Evolutionary conservation across 2,797 vertebrate genomes (phyloP).

Genomic region (Pangasius mekongensis): DNA sequence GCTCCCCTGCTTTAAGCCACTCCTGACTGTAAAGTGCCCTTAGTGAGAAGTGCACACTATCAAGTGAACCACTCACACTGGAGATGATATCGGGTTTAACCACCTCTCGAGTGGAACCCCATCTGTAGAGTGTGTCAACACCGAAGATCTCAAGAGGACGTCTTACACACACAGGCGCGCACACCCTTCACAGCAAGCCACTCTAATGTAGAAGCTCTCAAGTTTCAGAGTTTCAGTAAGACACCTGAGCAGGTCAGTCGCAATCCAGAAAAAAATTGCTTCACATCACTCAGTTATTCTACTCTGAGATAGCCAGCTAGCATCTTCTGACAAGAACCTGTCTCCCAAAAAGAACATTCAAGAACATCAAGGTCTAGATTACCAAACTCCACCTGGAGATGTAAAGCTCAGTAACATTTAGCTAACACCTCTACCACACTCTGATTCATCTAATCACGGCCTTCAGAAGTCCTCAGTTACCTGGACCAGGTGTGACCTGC

Average conservation of each 20-base stretch:
- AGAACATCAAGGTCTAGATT: background rate
- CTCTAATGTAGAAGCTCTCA: background rate
- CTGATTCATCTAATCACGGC: background rate
- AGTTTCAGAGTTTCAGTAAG: constrained; percentile 3
- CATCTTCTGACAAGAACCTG: background rate
- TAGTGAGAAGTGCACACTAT: background rate
- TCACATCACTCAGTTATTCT: background rate
- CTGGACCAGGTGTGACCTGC: background rate
- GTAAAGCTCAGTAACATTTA: background rate
- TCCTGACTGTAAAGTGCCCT: constrained; percentile 3
- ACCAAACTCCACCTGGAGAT: background rate
- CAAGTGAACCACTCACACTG: background rate
- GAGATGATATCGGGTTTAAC: background rate
- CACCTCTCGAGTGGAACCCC: background rate
- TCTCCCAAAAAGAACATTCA: no score
- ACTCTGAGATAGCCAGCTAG: background rate
- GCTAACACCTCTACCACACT: background rate
- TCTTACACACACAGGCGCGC: constrained; percentile 10
- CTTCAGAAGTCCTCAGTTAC: background rate
- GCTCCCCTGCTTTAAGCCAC: background rate
- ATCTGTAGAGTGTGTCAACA: background rate
- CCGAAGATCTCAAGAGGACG: background rate
- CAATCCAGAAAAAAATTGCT: background rate
- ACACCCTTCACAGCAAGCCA: background rate
- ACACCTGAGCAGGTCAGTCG: background rate